Evolutionary conservation across 2,113 vertebrate genomes (phyloP), one percentile per base, ranked within the genome.

Genomic region (Nothoprocta pentlandii): DNA sequence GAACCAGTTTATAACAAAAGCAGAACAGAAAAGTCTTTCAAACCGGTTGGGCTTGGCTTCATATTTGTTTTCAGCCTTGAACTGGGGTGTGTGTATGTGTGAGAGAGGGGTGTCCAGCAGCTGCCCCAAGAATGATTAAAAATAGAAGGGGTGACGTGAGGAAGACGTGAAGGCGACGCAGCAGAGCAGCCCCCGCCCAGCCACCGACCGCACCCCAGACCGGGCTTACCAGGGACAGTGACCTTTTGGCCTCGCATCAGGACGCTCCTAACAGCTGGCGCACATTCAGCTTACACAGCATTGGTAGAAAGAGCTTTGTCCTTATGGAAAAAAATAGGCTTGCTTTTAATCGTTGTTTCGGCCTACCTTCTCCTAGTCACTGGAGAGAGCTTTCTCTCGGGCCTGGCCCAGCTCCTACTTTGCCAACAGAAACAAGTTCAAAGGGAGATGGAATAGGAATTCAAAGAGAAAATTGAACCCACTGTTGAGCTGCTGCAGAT

Each of bases 161-260:
- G 56, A 89, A 92, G 23, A 64, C 1, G 3, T 32, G 21, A 88
- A 42, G 28, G 51, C 2, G 1, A 19, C 5, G 22, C 2, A 51
- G 59, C 42, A 92, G 41, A 81, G 36, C 11, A 32, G 25, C 46
- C 41, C 58, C 49, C 14, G 23, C 61, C 51, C 47, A 10, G 68
- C 14, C 53, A 54, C 0, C 0, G 11, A 44, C 2, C 1, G 12
- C 14, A 17, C 28, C 39, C 42, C 36, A 61, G 16, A 54, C 1
- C 3, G 46, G 32, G 16, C n/a, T 87, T 28, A 61, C 28, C 2
- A 0, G 39, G 28, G 42, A 67, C 32, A 47, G 64, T 16, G 74
- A 77, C 19, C 71, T 93, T 42, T 46, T 25, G 68, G 49, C 54
- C 59, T 86, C 42, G 39, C 66, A 86, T 14, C 68, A 63, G 22